phyloP scores from a whole-genome alignment of 1,140 invertebrate genomes.

The Drosophila triauraria region DNA sequence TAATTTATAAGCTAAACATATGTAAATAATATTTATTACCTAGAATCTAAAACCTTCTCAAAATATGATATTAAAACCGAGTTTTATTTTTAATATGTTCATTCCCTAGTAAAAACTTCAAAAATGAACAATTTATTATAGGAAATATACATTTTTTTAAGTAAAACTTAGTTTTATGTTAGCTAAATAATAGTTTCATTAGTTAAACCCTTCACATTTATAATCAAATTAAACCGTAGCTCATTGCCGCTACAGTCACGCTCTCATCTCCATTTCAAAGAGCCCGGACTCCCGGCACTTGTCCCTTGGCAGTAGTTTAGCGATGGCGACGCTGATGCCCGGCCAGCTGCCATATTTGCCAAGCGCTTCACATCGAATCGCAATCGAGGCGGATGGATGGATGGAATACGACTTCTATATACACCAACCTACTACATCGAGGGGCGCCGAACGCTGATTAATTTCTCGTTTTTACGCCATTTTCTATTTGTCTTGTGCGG shows the following conservation, averaged over 20 bases:
- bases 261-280: conserved; percentile 23
- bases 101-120: too few species aligned
- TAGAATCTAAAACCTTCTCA: too few species aligned
- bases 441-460: conserved; percentile 63
- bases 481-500: conserved; percentile 81
- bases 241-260: conserved; percentile 18
- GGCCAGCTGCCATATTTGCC: conserved; percentile 57
- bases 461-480: conserved; percentile 81
- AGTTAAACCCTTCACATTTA: background rate
- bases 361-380: conserved; percentile 68
- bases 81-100: too few species aligned
- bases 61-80: too few species aligned
- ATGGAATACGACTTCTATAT: conserved; percentile 11
- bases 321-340: conserved; percentile 1
- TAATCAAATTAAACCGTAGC: conserved; percentile 10
- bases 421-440: conserved; percentile 8
- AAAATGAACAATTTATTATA: too few species aligned
- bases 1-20: too few species aligned
- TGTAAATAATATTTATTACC: too few species aligned
- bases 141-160: too few species aligned
- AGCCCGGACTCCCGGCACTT: background rate
- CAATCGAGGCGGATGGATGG: conserved; percentile 30
- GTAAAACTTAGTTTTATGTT: too few species aligned
- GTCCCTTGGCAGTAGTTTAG: conserved; percentile 32
- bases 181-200: background rate